Evolutionary conservation across 2,888 invertebrate species (phyloP).

Genomic region (Phoenoteleia sp.): DNA sequence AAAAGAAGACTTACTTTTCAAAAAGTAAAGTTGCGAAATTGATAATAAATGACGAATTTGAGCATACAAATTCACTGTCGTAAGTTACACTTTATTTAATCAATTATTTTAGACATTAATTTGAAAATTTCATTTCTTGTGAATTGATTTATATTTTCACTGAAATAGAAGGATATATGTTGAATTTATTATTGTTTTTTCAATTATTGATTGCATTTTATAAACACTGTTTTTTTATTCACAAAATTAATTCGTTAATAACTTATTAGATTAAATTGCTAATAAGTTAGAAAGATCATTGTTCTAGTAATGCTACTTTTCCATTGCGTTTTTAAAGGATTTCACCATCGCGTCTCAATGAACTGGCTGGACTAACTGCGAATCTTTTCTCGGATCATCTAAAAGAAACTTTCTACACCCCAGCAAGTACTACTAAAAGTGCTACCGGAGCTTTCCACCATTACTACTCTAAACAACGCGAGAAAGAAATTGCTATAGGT

Average conservation of each 20-base stretch:
- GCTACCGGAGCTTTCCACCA: conserved; percentile 35
- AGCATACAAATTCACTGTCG: conserved; percentile 29
- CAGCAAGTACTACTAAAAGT: background rate
- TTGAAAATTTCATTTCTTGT: background rate
- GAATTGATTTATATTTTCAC: too few relatives aligned
- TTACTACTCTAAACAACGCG: conserved; percentile 44
- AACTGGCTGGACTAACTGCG: conserved; percentile 16
- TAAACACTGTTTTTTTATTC: too few relatives aligned
- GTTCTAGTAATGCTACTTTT: too few relatives aligned
- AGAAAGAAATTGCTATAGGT: conserved; percentile 43
- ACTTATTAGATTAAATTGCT: too few relatives aligned
- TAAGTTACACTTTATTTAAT: conserved; percentile 21
- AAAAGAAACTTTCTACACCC: conserved; percentile 31
- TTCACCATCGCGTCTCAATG: conserved; percentile 15
- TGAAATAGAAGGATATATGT: too few relatives aligned
- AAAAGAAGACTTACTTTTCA: conserved; percentile 48
- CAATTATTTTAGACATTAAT: too few relatives aligned
- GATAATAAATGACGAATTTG: conserved; percentile 44
- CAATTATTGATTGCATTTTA: too few relatives aligned
- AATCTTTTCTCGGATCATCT: conserved; percentile 16
- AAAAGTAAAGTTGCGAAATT: conserved; percentile 57
- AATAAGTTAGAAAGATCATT: too few relatives aligned
- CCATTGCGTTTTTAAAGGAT: conserved; percentile 14
- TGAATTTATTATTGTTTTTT: too few relatives aligned
- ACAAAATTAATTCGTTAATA: too few relatives aligned